phyloP scores from a whole-genome alignment of 2,888 invertebrate species.

The Himalopsyche japonica region DNA sequence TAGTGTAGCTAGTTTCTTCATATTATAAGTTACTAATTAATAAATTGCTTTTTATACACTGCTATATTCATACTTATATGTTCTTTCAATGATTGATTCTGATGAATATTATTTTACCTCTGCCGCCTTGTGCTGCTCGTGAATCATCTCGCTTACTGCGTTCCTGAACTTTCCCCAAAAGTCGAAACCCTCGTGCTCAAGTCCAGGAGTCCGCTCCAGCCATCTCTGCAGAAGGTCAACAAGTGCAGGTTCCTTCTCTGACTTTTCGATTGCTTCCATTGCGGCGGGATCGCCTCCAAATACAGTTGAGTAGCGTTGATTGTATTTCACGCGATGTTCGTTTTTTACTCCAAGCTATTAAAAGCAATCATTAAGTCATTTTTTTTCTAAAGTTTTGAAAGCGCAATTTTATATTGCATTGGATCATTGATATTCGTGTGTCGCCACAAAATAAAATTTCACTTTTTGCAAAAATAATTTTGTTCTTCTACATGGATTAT shows the following conservation, averaged over 20 bases:
- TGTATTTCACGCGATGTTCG: constrained; percentile 90
- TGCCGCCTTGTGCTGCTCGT: constrained; percentile 67
- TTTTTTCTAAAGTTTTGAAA: no score
- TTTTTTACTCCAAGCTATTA: constrained; percentile 68
- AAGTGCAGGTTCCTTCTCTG: constrained; percentile 84
- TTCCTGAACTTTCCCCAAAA: constrained; percentile 92
- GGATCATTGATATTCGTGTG: no score
- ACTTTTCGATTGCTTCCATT: constrained; percentile 60
- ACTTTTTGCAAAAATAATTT: no score
- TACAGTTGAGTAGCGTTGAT: constrained; percentile 86
- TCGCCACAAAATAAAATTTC: no score
- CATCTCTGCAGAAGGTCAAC: constrained; percentile 86
- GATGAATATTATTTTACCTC: constrained; percentile 53
- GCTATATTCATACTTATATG: no score
- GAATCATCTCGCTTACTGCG: constrained; percentile 73
- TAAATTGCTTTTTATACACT: no score
- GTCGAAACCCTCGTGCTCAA: constrained; percentile 82
- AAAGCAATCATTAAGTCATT: neutral
- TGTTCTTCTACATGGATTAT: no score
- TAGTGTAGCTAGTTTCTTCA: neutral
- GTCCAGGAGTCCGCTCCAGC: constrained; percentile 93
- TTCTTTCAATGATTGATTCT: neutral
- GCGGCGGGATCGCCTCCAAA: constrained; percentile 76
- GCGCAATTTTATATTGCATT: no score
- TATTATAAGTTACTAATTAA: no score